Evolutionary conservation across 2,888 invertebrate genomes (phyloP).

Genomic region (Ormyrus labotus): DNA sequence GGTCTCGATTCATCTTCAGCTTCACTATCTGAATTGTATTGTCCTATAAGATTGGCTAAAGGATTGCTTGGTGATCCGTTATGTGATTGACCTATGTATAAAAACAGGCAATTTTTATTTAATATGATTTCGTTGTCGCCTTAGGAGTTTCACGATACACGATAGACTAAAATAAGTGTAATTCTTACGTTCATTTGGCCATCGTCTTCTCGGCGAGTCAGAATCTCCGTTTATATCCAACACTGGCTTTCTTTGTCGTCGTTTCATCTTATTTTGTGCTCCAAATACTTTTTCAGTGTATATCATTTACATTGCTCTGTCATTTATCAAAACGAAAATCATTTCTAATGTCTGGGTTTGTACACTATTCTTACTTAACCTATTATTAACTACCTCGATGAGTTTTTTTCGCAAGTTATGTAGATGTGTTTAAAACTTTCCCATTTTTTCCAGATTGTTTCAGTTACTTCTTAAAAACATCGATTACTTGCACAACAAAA

Average conservation of each 20-base stretch:
- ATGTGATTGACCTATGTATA: conserved; percentile 60
- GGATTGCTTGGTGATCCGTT: conserved; percentile 69
- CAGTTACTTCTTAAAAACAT: no score
- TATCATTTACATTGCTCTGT: conserved; percentile 30
- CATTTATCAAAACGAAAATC: conserved; percentile 6
- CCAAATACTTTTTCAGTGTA: neutral
- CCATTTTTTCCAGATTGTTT: no score
- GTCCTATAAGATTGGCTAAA: conserved; percentile 69
- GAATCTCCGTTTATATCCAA: conserved; percentile 68
- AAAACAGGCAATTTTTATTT: no score
- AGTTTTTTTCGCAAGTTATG: no score
- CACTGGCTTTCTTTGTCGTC: conserved; percentile 69
- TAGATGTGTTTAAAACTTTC: no score
- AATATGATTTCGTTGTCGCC: no score
- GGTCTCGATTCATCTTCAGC: conserved; percentile 65
- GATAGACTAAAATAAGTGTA: no score
- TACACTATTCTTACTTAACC: conserved; percentile 16
- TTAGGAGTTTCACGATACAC: no score
- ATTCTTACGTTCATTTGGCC: conserved; percentile 64
- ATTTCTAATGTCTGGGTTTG: neutral
- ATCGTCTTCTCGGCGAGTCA: conserved; percentile 64
- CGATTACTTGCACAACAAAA: no score
- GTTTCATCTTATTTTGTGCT: conserved; percentile 64
- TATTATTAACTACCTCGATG: neutral
- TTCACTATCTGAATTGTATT: conserved; percentile 73